Evolutionary conservation across 2,797 vertebrate genomes (phyloP).

Genomic region (Pygocentrus nattereri): DNA sequence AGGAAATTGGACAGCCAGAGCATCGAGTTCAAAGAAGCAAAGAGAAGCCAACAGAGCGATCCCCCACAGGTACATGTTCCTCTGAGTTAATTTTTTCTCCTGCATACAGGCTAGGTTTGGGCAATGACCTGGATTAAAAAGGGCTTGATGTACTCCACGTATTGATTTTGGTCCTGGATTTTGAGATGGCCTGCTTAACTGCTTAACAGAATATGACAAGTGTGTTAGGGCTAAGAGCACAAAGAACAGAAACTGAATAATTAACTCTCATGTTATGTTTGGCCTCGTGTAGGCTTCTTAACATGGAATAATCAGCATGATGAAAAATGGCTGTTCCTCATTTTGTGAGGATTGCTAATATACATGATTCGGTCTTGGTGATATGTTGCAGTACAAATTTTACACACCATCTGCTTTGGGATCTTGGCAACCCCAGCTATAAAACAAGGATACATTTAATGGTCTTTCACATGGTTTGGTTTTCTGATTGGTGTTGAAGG

Average conservation of each 20-base stretch:
- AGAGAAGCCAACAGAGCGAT: constrained; percentile 33
- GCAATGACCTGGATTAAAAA: background rate
- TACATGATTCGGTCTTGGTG: too few relatives aligned
- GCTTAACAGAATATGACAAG: background rate
- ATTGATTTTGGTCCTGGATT: constrained; percentile 14
- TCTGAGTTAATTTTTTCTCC: constrained; percentile 14
- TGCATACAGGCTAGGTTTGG: background rate
- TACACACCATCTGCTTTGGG: background rate
- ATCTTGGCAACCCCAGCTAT: background rate
- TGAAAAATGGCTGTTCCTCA: too few relatives aligned
- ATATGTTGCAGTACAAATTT: too few relatives aligned
- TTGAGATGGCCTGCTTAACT: background rate
- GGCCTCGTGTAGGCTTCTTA: background rate
- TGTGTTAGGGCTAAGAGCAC: background rate
- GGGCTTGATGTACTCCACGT: constrained; percentile 9
- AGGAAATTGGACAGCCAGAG: background rate
- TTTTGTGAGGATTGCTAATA: too few relatives aligned
- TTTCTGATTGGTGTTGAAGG: background rate
- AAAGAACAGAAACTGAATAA: background rate
- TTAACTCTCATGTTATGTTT: background rate
- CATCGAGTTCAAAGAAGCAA: constrained; percentile 8
- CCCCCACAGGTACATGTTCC: constrained; percentile 33
- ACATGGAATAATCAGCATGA: too few relatives aligned
- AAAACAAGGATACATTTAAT: background rate
- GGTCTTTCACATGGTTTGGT: background rate